Conservation (phyloP, 2,888 invertebrate species). For the Spodoptera littoralis region DNA sequence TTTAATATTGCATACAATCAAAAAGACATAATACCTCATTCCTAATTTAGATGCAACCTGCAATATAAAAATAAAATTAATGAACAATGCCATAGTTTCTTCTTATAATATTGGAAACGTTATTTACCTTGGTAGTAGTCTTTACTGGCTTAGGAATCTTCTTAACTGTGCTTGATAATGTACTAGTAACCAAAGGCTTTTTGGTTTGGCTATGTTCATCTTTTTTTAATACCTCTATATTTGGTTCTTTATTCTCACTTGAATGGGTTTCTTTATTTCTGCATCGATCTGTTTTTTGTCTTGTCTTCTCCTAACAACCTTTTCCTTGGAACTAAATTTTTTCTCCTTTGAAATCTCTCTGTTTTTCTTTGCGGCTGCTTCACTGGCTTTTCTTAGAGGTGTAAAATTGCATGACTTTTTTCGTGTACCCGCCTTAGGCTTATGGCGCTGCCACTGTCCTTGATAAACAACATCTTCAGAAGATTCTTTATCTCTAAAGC, state of each 20-base stretch:
- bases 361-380: slow-evolving; percentile 47
- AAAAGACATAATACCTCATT: slow-evolving; percentile 60
- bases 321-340: slow-evolving; percentile 55
- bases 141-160: slow-evolving; percentile 41
- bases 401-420: slow-evolving; percentile 57
- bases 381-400: slow-evolving; percentile 51
- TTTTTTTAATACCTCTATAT: slow-evolving; percentile 26
- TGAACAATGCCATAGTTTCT: not conserved
- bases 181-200: slow-evolving; percentile 14
- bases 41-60: slow-evolving; percentile 70
- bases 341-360: slow-evolving; percentile 42
- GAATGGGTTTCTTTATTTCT: slow-evolving; percentile 23
- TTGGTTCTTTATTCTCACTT: slow-evolving; percentile 12
- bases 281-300: slow-evolving; percentile 31
- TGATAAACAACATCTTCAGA: slow-evolving; percentile 82
- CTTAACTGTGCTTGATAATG: slow-evolving; percentile 23
- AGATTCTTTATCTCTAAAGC: slow-evolving; percentile 73
- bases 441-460: slow-evolving; percentile 78
- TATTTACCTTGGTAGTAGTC: slow-evolving; percentile 62
- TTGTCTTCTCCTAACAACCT: slow-evolving; percentile 26
- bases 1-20: not conserved
- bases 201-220: slow-evolving; percentile 17
- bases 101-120: not conserved
- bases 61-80: slow-evolving; percentile 51
- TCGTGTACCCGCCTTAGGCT: slow-evolving; percentile 56